These are phyloP conservation scores for Orestias chungarensis DNA, from an alignment of 2,797 vertebrate species.

Conservation along the genomic window DNA sequence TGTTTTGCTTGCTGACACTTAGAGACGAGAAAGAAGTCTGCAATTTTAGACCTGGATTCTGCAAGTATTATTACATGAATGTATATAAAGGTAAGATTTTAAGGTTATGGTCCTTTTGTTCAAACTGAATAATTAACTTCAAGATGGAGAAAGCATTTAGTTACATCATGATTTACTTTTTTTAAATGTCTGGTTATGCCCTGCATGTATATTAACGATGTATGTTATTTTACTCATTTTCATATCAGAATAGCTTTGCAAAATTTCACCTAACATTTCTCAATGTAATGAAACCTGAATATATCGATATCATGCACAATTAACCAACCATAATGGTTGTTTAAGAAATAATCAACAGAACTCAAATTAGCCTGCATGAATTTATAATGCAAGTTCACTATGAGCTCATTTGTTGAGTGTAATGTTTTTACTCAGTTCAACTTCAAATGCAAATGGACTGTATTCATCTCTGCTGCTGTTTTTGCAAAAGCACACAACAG, in stretches of 20 bases:
- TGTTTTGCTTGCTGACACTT: too few species aligned
- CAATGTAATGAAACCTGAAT: slow-evolving; percentile 19
- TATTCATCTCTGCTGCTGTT: slow-evolving; percentile 56
- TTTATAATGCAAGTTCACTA: slow-evolving; percentile 31
- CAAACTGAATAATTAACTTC: too few species aligned
- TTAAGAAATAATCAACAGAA: slow-evolving; percentile 43
- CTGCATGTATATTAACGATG: too few species aligned
- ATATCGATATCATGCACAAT: slow-evolving; percentile 31
- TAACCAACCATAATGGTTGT: slow-evolving; percentile 34
- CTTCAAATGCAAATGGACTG: slow-evolving; percentile 48
- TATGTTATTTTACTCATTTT: too few species aligned
- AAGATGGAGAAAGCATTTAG: too few species aligned
- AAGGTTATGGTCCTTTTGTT: too few species aligned
- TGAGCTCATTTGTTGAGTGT: slow-evolving; percentile 54
- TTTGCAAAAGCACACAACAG: slow-evolving; percentile 43
- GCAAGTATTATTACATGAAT: too few species aligned
- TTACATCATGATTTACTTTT: too few species aligned
- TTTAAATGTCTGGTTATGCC: too few species aligned
- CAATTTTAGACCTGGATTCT: too few species aligned
- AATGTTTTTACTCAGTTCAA: slow-evolving; percentile 48
- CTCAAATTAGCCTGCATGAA: slow-evolving; percentile 24
- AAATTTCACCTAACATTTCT: background rate
- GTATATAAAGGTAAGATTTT: too few species aligned
- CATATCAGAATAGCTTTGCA: slow-evolving; percentile 5
- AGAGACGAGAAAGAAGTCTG: too few species aligned